A percentile compares a stretch with the other conserved stretches of the same genome.
These are phyloP conservation scores for Parnassius apollo DNA, from an alignment of 2,888 invertebrate genomes.

Conservation along the genomic window DNA sequence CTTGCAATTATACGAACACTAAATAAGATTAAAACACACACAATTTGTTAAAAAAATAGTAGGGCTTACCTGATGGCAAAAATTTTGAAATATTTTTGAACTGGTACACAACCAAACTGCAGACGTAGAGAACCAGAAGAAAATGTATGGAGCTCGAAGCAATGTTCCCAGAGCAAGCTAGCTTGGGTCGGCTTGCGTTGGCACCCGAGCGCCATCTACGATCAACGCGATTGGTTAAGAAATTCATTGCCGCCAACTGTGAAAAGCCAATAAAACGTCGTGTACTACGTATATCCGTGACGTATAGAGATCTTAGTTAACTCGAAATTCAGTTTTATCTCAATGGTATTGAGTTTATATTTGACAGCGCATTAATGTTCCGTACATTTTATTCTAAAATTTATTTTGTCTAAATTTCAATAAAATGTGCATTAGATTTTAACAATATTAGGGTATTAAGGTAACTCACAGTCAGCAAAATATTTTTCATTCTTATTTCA, in stretches of 20 bases:
- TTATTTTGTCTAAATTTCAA: slow-evolving; percentile 52
- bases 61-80: slow-evolving; percentile 79
- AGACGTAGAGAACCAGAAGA: slow-evolving; percentile 81
- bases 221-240: slow-evolving; percentile 60
- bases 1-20: slow-evolving; percentile 51
- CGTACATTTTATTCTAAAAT: slow-evolving; percentile 71
- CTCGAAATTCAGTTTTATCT: slow-evolving; percentile 42
- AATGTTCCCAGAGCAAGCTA: slow-evolving; percentile 76
- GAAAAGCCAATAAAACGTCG: slow-evolving; percentile 47
- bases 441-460: slow-evolving; percentile 40
- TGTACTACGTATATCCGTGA: slow-evolving; percentile 79
- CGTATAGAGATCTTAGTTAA: slow-evolving; percentile 38
- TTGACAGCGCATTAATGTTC: slow-evolving; percentile 35
- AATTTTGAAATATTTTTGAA: slow-evolving; percentile 81
- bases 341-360: slow-evolving; percentile 26
- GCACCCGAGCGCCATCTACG: slow-evolving; percentile 71
- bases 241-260: slow-evolving; percentile 61
- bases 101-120: slow-evolving; percentile 80
- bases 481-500: slow-evolving; percentile 50
- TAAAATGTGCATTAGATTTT: slow-evolving; percentile 47
- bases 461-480: slow-evolving; percentile 35
- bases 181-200: slow-evolving; percentile 78
- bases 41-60: slow-evolving; percentile 62
- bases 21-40: slow-evolving; percentile 57
- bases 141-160: slow-evolving; percentile 81